Percentiles rank a stretch among this genome's conserved stretches.
These are phyloP conservation scores for Cheilinus undulatus DNA, from an alignment of 2,113 vertebrate genomes.

Conservation along the genomic window DNA sequence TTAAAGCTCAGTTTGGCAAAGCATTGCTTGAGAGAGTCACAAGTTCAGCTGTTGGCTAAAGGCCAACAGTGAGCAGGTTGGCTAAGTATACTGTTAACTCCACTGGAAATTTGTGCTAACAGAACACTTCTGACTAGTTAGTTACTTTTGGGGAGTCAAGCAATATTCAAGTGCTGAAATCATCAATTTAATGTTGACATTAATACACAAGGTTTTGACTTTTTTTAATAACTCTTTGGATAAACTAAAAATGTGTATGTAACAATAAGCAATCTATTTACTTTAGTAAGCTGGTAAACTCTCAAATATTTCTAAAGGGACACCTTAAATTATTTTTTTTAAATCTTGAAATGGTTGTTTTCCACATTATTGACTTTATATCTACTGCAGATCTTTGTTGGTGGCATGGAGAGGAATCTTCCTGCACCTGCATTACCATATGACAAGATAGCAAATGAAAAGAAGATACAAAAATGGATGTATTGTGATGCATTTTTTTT, in stretches of 20 bases:
- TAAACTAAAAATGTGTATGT: no score
- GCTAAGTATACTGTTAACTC: not conserved
- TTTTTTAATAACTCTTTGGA: no score
- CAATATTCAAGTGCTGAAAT: no score
- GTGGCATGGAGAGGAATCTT: not conserved
- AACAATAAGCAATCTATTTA: no score
- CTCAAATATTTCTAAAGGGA: no score
- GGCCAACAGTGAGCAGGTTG: not conserved
- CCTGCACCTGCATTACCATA: not conserved
- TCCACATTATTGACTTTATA: not conserved
- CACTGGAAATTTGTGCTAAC: not conserved
- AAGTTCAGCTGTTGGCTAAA: not conserved
- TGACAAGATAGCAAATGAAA: not conserved
- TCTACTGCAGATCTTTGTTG: not conserved
- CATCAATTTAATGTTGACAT: no score
- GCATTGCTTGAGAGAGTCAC: not conserved
- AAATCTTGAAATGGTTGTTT: no score
- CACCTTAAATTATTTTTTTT: no score
- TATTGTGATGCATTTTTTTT: not conserved
- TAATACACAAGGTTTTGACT: no score
- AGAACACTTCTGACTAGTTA: no score
- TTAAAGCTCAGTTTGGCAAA: not conserved
- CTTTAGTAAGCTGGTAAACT: no score
- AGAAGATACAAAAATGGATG: not conserved
- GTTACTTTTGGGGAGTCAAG: no score